Evolutionary conservation across 1,140 invertebrate species (phyloP).

Genomic region (Spodoptera frugiperda): DNA sequence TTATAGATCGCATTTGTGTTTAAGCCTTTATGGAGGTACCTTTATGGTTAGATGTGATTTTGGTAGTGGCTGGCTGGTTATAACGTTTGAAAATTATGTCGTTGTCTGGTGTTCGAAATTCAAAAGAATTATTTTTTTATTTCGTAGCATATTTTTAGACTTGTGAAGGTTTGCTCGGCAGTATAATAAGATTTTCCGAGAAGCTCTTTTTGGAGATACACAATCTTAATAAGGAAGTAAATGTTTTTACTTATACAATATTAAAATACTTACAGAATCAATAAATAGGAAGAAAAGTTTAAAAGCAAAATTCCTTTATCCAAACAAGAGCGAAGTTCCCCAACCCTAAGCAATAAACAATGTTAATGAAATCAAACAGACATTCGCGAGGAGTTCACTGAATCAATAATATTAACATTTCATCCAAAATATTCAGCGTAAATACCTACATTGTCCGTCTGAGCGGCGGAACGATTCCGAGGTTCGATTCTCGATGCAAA

Average conservation of each 20-base stretch:
- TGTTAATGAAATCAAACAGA: slow-evolving; percentile 27
- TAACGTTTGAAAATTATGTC: too few relatives aligned
- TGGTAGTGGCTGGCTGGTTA: too few relatives aligned
- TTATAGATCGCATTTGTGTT: slow-evolving; percentile 33
- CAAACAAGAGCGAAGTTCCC: background rate
- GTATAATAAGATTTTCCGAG: too few relatives aligned
- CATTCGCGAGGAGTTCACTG: background rate
- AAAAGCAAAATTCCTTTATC: background rate
- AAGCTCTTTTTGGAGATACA: too few relatives aligned
- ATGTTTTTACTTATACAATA: background rate
- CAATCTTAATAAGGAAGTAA: too few relatives aligned
- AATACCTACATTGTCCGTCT: slow-evolving; percentile 53
- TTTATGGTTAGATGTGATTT: background rate
- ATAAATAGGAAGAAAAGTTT: too few relatives aligned
- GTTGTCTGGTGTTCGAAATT: too few relatives aligned
- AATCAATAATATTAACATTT: slow-evolving; percentile 34
- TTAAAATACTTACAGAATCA: background rate
- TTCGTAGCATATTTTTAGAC: too few relatives aligned
- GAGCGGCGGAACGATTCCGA: slow-evolving; percentile 47
- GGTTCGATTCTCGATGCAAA: slow-evolving; percentile 77
- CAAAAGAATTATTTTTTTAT: too few relatives aligned
- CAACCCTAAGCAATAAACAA: background rate
- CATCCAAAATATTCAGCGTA: slow-evolving; percentile 55
- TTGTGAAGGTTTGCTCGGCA: too few relatives aligned
- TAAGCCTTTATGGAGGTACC: slow-evolving; percentile 2